phyloP scores from a whole-genome alignment of 2,113 vertebrate genomes.

The Numenius arquata region DNA sequence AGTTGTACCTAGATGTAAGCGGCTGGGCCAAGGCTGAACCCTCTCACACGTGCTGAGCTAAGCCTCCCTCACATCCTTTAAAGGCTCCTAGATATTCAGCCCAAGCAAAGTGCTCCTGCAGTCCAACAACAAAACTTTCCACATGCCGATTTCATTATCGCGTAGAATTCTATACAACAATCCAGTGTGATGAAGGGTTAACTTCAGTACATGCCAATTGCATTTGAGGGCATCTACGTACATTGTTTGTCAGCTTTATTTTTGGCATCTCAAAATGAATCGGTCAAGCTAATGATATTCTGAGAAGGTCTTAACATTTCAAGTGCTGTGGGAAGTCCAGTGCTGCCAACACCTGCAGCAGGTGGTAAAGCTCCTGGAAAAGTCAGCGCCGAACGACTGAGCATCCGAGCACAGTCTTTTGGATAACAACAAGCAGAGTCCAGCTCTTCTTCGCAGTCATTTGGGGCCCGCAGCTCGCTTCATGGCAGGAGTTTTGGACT shows the following conservation, averaged over 20 bases:
- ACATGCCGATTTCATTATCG: fast-evolving
- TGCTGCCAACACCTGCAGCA: neutral
- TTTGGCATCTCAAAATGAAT: neutral
- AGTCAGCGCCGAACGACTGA: neutral
- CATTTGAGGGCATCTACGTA: neutral
- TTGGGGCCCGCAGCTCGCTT: neutral
- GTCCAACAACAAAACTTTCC: neutral
- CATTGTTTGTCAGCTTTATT: neutral
- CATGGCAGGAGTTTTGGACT: neutral
- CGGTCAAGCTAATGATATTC: neutral
- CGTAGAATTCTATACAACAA: neutral
- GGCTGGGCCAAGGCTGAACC: neutral
- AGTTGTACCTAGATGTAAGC: neutral
- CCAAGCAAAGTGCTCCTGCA: neutral
- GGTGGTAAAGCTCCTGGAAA: neutral
- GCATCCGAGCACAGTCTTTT: neutral
- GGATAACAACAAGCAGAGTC: neutral
- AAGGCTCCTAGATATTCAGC: neutral
- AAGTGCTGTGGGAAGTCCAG: neutral
- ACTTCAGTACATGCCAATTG: neutral
- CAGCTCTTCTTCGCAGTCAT: neutral
- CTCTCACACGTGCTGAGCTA: neutral
- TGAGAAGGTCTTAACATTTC: neutral
- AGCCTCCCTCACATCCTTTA: neutral
- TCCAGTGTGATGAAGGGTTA: neutral